A percentile compares a stretch with the other conserved stretches of the same genome.
Conservation (phyloP, 2,888 invertebrate species). For the Teinopalpus imperialis region DNA sequence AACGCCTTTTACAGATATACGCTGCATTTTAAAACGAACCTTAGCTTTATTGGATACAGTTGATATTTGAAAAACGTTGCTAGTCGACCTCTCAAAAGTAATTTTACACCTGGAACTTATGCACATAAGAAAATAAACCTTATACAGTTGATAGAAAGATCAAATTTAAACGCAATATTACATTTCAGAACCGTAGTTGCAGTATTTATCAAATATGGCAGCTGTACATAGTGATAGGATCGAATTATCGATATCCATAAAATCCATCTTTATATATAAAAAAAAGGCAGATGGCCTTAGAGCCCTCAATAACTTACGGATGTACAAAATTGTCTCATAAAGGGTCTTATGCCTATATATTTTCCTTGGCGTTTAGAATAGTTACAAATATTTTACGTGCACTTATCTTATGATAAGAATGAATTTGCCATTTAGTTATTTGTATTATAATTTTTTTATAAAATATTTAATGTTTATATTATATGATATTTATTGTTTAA, state of each 20-base stretch:
- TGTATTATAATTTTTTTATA: too few species aligned
- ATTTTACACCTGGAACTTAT: slow-evolving; percentile 5
- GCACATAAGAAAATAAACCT: not conserved
- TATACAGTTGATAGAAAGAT: not conserved
- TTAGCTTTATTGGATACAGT: not conserved
- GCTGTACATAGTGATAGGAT: slow-evolving; percentile 5
- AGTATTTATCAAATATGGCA: slow-evolving; percentile 5
- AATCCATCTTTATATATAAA: too few species aligned
- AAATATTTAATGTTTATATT: too few species aligned
- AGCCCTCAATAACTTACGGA: too few species aligned
- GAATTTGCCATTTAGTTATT: too few species aligned
- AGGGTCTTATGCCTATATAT: too few species aligned
- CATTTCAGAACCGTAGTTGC: not conserved
- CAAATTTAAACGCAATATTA: not conserved
- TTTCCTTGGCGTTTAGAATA: too few species aligned
- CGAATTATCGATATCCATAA: slow-evolving; percentile 1
- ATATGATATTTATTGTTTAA: too few species aligned
- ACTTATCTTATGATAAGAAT: too few species aligned
- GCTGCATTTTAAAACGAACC: not conserved
- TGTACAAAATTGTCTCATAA: too few species aligned
- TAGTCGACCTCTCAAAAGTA: not conserved
- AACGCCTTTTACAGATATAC: slow-evolving; percentile 1
- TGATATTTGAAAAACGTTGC: not conserved
- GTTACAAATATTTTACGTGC: too few species aligned
- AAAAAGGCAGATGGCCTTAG: slow-evolving; percentile 5